Conservation (phyloP, 2,888 invertebrate genomes). For the Tromatobia lineatoria region DNA sequence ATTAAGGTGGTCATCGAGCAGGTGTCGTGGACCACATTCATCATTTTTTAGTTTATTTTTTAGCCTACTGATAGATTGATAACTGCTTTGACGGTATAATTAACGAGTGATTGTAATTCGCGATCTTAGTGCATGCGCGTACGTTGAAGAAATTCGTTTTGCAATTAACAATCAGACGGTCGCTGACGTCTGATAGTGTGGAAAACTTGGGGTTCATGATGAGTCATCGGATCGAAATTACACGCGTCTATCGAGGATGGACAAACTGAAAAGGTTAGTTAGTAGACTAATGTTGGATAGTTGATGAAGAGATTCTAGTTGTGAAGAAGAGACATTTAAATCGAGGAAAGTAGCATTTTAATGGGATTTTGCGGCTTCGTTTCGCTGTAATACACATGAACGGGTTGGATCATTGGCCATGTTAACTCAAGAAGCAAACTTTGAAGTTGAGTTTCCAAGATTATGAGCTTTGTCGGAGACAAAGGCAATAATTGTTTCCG, state of each 20-base stretch:
- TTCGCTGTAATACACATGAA: not conserved
- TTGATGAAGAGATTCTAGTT: not conserved
- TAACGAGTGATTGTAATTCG: constrained; percentile 35
- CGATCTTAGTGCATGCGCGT: constrained; percentile 47
- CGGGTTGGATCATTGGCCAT: no score
- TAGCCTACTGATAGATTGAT: not conserved
- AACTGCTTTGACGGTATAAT: no score
- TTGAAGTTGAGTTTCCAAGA: no score
- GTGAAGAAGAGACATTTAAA: not conserved
- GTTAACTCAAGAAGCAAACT: no score
- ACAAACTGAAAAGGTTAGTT: constrained; percentile 61
- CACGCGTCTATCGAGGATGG: constrained; percentile 53
- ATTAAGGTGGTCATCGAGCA: constrained; percentile 20
- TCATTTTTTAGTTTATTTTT: not conserved
- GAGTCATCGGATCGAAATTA: constrained; percentile 54
- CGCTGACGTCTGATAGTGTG: not conserved
- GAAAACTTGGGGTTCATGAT: constrained; percentile 43
- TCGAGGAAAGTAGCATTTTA: not conserved
- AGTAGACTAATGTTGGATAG: not conserved
- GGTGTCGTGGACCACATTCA: constrained; percentile 48
- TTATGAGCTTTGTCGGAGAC: no score
- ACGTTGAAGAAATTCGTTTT: constrained; percentile 47
- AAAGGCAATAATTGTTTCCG: not conserved
- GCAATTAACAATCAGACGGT: constrained; percentile 18
- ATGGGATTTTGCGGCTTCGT: not conserved